phyloP scores from a whole-genome alignment of 2,888 invertebrate genomes.

The Monoplex corrugatus region DNA sequence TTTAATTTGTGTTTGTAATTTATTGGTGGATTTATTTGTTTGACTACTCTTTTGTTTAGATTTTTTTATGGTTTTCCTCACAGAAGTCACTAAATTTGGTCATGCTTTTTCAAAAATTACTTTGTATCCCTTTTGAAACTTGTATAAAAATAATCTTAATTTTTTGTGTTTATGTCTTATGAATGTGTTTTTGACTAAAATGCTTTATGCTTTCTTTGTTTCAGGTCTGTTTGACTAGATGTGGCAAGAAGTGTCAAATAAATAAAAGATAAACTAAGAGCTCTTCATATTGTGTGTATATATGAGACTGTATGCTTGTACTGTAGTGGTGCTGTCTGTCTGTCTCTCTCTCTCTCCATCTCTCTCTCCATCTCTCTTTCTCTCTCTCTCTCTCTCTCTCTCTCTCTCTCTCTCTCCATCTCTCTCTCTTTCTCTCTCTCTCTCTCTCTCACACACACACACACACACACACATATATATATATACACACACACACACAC shows the following conservation, averaged over 20 bases:
- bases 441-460: too few species aligned
- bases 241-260: neutral
- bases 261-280: neutral
- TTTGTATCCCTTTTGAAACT: too few species aligned
- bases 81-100: too few species aligned
- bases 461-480: too few species aligned
- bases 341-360: neutral
- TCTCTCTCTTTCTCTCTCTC: neutral
- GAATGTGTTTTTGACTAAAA: neutral
- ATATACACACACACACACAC: too few species aligned
- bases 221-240: slow-evolving; percentile 69
- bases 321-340: neutral
- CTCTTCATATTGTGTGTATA: neutral
- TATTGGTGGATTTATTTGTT: too few species aligned
- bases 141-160: too few species aligned
- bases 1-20: too few species aligned
- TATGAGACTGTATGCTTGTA: neutral
- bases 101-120: too few species aligned
- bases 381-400: slow-evolving; percentile 34
- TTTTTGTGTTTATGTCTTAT: neutral
- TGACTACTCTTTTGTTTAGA: too few species aligned
- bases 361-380: neutral
- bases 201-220: slow-evolving; percentile 49
- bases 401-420: slow-evolving; percentile 16
- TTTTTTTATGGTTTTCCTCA: too few species aligned